These are phyloP conservation scores for Rhamnusium bicolor DNA, from an alignment of 2,888 invertebrate species.

Conservation along the genomic window DNA sequence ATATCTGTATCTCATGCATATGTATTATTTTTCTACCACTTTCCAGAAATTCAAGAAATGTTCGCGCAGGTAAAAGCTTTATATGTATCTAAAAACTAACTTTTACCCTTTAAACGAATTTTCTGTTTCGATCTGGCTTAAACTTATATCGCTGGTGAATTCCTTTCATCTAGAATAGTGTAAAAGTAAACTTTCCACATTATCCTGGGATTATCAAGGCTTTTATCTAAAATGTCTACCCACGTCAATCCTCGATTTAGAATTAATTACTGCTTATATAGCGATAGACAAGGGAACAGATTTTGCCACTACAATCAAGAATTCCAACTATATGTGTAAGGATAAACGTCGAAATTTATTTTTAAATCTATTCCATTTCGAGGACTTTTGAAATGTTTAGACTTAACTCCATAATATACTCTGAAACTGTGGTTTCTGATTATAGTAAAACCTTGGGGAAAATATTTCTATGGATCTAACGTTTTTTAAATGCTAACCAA, in stretches of 20 bases:
- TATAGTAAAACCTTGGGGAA: no score
- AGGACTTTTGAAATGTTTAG: no score
- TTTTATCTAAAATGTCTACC: slow-evolving; percentile 19
- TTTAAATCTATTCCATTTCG: no score
- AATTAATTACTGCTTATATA: slow-evolving; percentile 1
- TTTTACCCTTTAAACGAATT: neutral
- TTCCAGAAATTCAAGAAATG: neutral
- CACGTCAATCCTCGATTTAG: slow-evolving; percentile 1
- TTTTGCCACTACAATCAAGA: neutral
- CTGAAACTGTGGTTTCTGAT: no score
- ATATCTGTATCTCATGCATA: no score
- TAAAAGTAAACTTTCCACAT: neutral
- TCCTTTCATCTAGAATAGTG: neutral
- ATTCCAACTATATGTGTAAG: no score
- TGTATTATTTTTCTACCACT: no score
- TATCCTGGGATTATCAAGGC: slow-evolving; percentile 3
- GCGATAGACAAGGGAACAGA: neutral
- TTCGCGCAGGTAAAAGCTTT: neutral
- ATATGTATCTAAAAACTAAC: neutral
- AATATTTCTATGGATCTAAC: no score
- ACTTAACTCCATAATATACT: no score
- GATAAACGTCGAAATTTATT: no score
- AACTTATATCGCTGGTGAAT: neutral
- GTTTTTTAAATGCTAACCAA: no score
- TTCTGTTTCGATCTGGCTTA: neutral